Evolutionary conservation across 2,888 invertebrate genomes (phyloP).

Genomic region (Drosophila monieri): DNA sequence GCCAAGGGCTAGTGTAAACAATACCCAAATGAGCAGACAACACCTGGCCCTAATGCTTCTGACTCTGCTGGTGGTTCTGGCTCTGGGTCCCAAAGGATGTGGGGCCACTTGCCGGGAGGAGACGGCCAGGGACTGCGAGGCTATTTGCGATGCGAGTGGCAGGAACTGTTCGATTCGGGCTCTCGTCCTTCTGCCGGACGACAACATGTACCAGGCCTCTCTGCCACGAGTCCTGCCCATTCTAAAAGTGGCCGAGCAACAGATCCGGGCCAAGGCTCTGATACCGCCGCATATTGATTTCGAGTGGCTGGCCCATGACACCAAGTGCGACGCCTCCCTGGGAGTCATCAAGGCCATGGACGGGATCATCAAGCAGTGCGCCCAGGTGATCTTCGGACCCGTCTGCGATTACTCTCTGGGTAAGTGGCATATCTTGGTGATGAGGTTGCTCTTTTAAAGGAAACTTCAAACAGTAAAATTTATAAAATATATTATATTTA

Average conservation of each 20-base stretch:
- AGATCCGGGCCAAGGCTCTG: slow-evolving; percentile 85
- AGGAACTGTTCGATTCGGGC: slow-evolving; percentile 87
- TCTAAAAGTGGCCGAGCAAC: slow-evolving; percentile 86
- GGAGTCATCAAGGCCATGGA: slow-evolving; percentile 90
- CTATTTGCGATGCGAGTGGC: slow-evolving; percentile 68
- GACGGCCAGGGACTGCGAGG: slow-evolving; percentile 77
- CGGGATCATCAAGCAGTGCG: slow-evolving; percentile 88
- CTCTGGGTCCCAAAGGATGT: slow-evolving; percentile 35
- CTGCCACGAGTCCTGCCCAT: slow-evolving; percentile 87
- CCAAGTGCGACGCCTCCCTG: slow-evolving; percentile 89
- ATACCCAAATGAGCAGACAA: slow-evolving; percentile 23
- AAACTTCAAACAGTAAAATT: too few species aligned
- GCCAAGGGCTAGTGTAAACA: neutral
- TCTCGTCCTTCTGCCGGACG: slow-evolving; percentile 88
- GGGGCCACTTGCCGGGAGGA: slow-evolving; percentile 73
- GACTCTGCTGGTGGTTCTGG: slow-evolving; percentile 21
- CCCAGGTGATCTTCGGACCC: slow-evolving; percentile 92
- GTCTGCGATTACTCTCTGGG: slow-evolving; percentile 92
- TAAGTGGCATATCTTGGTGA: too few species aligned
- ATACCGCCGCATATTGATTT: slow-evolving; percentile 87
- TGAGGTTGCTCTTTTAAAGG: too few species aligned
- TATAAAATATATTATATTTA: too few species aligned
- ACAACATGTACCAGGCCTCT: slow-evolving; percentile 85
- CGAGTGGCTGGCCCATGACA: slow-evolving; percentile 88
- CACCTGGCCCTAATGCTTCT: slow-evolving; percentile 1